phyloP scores from a whole-genome alignment of 2,888 invertebrate genomes.

The Carterocephalus palaemon region DNA sequence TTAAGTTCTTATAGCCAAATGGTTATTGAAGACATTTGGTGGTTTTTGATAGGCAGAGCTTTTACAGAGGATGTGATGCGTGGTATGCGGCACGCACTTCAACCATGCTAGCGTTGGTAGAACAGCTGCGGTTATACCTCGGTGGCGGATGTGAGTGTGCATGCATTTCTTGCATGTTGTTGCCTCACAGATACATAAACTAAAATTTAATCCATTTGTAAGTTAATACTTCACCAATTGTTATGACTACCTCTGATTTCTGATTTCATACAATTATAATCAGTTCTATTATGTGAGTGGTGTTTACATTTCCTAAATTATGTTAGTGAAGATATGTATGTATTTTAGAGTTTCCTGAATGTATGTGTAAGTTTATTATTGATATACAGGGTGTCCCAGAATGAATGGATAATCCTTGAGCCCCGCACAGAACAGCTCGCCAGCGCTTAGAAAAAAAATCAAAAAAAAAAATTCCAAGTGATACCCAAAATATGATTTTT shows the following conservation, averaged over 20 bases:
- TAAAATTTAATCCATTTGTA: constrained; percentile 15
- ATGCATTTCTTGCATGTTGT: constrained; percentile 43
- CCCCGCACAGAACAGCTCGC: too few relatives aligned
- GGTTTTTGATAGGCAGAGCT: constrained; percentile 54
- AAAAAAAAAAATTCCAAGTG: too few relatives aligned
- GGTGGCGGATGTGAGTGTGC: constrained; percentile 76
- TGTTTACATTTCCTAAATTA: too few relatives aligned
- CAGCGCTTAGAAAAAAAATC: too few relatives aligned
- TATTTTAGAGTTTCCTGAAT: too few relatives aligned
- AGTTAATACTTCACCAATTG: constrained; percentile 12
- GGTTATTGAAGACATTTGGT: constrained; percentile 26
- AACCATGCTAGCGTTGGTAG: constrained; percentile 78
- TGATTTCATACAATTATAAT: constrained; percentile 10
- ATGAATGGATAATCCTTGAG: too few relatives aligned
- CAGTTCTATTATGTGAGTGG: constrained; percentile 4
- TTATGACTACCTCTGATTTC: constrained; percentile 9
- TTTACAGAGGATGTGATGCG: constrained; percentile 75
- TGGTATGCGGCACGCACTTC: constrained; percentile 65
- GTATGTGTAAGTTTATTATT: too few relatives aligned
- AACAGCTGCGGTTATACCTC: constrained; percentile 75
- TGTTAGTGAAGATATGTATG: too few relatives aligned
- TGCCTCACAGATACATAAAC: constrained; percentile 29
- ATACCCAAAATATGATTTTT: too few relatives aligned
- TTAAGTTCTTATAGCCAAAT: constrained; percentile 7
- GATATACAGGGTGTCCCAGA: too few relatives aligned